These are phyloP conservation scores for Aphelenchoides fujianensis DNA, from an alignment of 1,140 invertebrate species.

Conservation along the genomic window DNA sequence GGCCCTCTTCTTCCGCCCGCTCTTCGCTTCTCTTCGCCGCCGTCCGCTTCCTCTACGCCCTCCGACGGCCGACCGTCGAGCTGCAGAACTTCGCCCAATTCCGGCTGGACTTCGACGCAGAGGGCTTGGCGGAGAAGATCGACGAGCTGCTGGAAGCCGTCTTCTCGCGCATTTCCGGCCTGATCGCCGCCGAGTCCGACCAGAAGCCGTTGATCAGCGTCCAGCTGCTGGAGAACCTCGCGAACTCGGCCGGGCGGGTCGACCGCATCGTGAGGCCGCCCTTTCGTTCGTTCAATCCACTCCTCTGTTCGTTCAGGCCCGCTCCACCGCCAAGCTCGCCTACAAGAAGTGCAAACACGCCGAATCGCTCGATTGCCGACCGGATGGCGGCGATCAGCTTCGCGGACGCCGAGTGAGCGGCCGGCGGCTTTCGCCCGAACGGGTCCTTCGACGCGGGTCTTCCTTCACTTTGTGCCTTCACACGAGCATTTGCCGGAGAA, in stretches of 20 bases:
- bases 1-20: neutral
- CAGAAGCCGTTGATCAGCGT: neutral
- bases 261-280: slow-evolving; percentile 18
- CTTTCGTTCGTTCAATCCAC: neutral
- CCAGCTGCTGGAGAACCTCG: slow-evolving; percentile 6
- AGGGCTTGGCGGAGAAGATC: neutral
- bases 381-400: slow-evolving; percentile 8
- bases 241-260: neutral
- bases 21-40: neutral
- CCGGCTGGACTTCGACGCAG: neutral
- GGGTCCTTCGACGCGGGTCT: neutral
- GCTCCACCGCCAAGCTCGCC: slow-evolving; percentile 1
- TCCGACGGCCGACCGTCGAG: neutral
- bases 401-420: neutral
- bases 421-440: too few species aligned
- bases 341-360: slow-evolving; percentile 14
- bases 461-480: too few species aligned
- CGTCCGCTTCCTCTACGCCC: slow-evolving; percentile 14
- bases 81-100: neutral
- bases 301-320: slow-evolving; percentile 1
- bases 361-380: neutral
- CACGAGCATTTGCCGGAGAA: too few species aligned
- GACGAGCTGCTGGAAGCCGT: neutral
- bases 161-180: neutral
- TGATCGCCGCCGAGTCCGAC: neutral